Evolutionary conservation across 1,140 invertebrate genomes (phyloP).

Genomic region (Cotesia vestalis): DNA sequence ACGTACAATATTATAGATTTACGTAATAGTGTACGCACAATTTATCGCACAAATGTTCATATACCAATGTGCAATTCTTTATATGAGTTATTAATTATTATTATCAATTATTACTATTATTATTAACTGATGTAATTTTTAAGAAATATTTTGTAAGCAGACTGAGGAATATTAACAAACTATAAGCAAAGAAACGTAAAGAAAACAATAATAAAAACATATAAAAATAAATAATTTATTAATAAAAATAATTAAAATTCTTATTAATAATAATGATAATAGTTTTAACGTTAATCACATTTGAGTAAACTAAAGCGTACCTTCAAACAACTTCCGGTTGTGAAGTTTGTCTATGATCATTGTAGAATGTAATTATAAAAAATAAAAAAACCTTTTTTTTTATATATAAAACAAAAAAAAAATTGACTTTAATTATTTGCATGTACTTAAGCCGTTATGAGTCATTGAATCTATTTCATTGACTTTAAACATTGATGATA

Average conservation of each 20-base stretch:
- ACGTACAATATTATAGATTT: too few relatives aligned
- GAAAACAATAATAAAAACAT: neutral
- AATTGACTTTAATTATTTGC: neutral
- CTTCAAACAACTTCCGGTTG: conserved; percentile 28
- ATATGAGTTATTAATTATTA: neutral
- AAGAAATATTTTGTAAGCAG: conserved; percentile 35
- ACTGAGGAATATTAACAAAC: conserved; percentile 24
- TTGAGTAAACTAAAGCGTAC: conserved; percentile 36
- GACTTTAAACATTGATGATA: neutral
- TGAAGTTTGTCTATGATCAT: conserved; percentile 19
- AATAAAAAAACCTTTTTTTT: conserved; percentile 20
- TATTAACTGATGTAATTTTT: conserved; percentile 22
- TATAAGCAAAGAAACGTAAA: conserved; percentile 2
- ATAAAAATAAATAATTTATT: neutral
- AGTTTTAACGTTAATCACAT: conserved; percentile 30
- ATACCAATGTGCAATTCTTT: conserved; percentile 18
- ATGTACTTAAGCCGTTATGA: neutral
- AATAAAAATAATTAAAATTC: conserved; percentile 11
- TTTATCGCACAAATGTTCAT: neutral
- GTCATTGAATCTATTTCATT: neutral
- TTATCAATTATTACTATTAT: too few relatives aligned
- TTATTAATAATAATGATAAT: conserved; percentile 21
- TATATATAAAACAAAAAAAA: conserved; percentile 7
- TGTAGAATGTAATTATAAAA: conserved; percentile 32
- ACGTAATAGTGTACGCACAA: neutral